Base-by-base conservation (phyloP, 2,797 vertebrate species). In the Paguma larvata region DNA sequence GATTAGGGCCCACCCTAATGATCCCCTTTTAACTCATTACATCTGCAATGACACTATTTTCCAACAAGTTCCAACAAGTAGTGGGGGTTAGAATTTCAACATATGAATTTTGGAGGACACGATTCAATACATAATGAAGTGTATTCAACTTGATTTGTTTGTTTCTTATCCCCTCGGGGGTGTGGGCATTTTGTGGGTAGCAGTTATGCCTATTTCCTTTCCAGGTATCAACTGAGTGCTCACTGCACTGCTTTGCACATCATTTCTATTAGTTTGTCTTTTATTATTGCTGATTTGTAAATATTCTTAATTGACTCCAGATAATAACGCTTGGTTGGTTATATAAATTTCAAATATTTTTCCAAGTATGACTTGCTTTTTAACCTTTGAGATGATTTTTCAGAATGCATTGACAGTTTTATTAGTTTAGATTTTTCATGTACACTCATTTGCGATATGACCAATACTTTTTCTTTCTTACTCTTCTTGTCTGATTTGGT, bases 391-490 rank as follows among this genome's bases (percentile, higher is more conserved):
- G 65, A 59, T 77, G 6, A 32, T 41, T 88, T 77, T 38, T 75
- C 19, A 38, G 73, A 21, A 44, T 21, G 44, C 18, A 38, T 5
- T 53, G 65, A 68, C 6, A 68, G 16, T 75, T 62, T 30, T 67
- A 95, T 68, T 73, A 96, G 78, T 96, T 94, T 48, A 89, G 59
- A 91, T 85, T n/a, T 62, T 16, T 38, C 11, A 9, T 41, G 59
- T 46, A 82, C 48, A 32, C 14, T 56, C 13, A 38, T 23, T 32
- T 88, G 62, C 56, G 41, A 75, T 56, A 85, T 48, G 32, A 34
- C 44, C 41, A 53, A 21, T 44, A 34, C 23, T 48, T 86, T 86
- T 84, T 25, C 23, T 46, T 68, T 86, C 46, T 70, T 84, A 13
- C 10, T 82, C 7, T 63, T 34, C 21, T 59, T 70, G 25, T 56